Evolutionary conservation across 2,797 vertebrate species (phyloP).

Genomic region (Coregonus suidteri): DNA sequence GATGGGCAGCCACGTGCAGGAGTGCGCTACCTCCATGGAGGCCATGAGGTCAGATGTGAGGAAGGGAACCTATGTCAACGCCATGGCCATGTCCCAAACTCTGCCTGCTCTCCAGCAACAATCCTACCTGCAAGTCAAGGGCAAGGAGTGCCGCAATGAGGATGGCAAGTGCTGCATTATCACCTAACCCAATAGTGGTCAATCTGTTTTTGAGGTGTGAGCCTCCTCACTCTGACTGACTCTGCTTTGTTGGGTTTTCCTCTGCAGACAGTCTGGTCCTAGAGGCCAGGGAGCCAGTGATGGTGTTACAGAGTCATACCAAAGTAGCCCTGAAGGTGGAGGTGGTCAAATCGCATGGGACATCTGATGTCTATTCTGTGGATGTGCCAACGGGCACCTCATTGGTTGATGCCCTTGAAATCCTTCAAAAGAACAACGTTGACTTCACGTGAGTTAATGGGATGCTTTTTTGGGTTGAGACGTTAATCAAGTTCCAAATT

Average conservation of each 20-base stretch:
- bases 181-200: background rate
- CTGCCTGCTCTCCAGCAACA: slow-evolving; percentile 82
- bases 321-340: slow-evolving; percentile 60
- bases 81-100: slow-evolving; percentile 83
- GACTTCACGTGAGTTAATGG: slow-evolving; percentile 71
- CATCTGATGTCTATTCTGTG: slow-evolving; percentile 60
- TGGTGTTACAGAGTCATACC: slow-evolving; percentile 30
- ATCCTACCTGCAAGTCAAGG: slow-evolving; percentile 81
- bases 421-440: slow-evolving; percentile 51
- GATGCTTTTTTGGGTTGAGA: background rate
- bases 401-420: slow-evolving; percentile 77
- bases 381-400: slow-evolving; percentile 63
- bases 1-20: slow-evolving; percentile 59
- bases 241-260: slow-evolving; percentile 17
- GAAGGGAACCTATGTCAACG: slow-evolving; percentile 75
- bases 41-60: slow-evolving; percentile 74
- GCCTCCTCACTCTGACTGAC: background rate
- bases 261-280: slow-evolving; percentile 71
- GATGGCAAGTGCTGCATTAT: slow-evolving; percentile 66
- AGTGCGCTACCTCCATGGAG: slow-evolving; percentile 62
- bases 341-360: slow-evolving; percentile 68
- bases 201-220: slow-evolving; percentile 3
- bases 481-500: background rate
- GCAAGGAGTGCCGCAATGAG: slow-evolving; percentile 73
- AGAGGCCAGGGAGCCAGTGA: slow-evolving; percentile 37